phyloP scores from a whole-genome alignment of 2,797 vertebrate genomes.

The Lagothrix lagotricha region DNA sequence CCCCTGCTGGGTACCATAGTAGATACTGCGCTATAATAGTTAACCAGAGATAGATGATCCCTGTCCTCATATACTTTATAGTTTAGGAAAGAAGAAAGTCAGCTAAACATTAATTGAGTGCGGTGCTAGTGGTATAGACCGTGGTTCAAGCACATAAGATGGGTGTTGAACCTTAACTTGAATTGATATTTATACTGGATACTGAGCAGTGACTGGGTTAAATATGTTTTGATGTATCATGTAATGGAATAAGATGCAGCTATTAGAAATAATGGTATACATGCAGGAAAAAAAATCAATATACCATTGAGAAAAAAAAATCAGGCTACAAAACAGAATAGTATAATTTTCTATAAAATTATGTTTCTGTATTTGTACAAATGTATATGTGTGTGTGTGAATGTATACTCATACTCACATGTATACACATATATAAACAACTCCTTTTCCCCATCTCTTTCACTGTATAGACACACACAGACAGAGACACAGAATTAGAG shows the following conservation, averaged over 20 bases:
- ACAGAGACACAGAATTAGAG: background rate
- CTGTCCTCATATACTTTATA: background rate
- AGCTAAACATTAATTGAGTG: background rate
- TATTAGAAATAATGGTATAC: constrained; percentile 3
- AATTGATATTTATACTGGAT: background rate
- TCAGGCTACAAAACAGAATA: background rate
- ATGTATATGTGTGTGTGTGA: background rate
- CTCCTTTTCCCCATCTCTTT: background rate
- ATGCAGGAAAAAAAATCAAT: background rate
- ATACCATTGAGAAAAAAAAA: background rate
- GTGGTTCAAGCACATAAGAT: background rate
- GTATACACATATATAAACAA: background rate
- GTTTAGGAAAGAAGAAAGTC: background rate
- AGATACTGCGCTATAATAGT: background rate
- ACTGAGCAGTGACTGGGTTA: background rate
- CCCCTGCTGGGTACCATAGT: background rate
- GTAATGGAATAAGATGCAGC: background rate
- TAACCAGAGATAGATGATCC: background rate
- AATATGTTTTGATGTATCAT: background rate
- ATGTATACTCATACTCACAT: background rate
- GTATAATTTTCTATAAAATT: background rate
- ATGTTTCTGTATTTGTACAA: background rate
- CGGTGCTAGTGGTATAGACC: background rate
- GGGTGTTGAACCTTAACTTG: background rate
- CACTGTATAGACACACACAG: background rate